A percentile compares a stretch with the other conserved stretches of the same genome.
phyloP scores from a whole-genome alignment of 2,888 invertebrate species.

The Omphaloscelis lunosa region DNA sequence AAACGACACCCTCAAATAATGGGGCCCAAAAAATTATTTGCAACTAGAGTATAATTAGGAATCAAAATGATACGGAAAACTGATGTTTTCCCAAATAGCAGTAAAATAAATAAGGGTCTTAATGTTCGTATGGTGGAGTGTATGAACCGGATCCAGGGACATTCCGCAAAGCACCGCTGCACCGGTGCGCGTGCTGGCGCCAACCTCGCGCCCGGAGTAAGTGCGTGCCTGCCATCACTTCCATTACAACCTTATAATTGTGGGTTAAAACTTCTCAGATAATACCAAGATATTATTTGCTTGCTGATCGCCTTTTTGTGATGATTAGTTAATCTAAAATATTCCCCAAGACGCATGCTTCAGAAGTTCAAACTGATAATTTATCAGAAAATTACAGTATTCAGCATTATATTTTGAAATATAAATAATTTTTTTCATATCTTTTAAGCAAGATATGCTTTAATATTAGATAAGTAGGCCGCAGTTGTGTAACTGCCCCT shows the following conservation, averaged over 20 bases:
- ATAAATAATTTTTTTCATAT: not conserved
- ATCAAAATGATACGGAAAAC: not conserved
- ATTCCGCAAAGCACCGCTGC: constrained; percentile 80
- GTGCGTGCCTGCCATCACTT: constrained; percentile 52
- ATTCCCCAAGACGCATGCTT: not conserved
- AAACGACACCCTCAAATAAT: constrained; percentile 1
- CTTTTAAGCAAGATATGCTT: constrained; percentile 2
- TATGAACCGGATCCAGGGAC: constrained; percentile 77
- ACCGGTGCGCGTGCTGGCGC: constrained; percentile 67
- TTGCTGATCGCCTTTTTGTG: not conserved
- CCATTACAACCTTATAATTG: constrained; percentile 54
- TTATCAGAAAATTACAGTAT: not conserved
- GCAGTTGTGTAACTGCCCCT: constrained; percentile 31
- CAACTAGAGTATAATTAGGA: not conserved
- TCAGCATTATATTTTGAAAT: not conserved
- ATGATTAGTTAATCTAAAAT: constrained; percentile 15
- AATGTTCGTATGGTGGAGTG: constrained; percentile 50
- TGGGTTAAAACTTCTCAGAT: constrained; percentile 33
- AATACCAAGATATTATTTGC: constrained; percentile 11
- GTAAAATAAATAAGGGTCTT: constrained; percentile 43
- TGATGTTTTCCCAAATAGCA: constrained; percentile 7
- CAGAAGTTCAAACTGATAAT: not conserved
- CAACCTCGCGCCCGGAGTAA: constrained; percentile 43
- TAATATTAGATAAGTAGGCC: constrained; percentile 24
- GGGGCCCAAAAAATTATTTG: not conserved